Conservation (phyloP, 2,797 vertebrate genomes). For the Manis crassicaudata region DNA sequence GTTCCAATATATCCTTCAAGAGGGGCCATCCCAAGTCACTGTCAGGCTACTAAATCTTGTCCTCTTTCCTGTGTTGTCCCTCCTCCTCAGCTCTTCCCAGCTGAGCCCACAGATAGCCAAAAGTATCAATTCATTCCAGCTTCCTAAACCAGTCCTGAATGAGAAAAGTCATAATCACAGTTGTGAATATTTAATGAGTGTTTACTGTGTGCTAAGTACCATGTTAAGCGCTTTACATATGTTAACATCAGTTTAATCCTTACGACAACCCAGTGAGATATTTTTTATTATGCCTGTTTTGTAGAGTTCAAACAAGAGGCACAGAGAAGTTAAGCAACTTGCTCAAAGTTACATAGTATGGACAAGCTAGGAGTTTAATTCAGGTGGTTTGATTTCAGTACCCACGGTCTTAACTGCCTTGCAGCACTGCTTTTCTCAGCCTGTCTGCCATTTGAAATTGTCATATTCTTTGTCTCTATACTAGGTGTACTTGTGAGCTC, state of each 20-base stretch:
- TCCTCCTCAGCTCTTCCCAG: neutral
- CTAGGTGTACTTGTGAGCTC: neutral
- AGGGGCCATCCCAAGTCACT: neutral
- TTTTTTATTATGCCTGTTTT: slow-evolving; percentile 1
- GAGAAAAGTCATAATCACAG: neutral
- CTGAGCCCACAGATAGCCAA: neutral
- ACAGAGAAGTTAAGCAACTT: neutral
- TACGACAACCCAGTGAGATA: neutral
- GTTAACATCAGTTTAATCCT: neutral
- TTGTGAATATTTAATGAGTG: neutral
- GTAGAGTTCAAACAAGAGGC: neutral
- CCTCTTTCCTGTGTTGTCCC: neutral
- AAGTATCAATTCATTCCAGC: neutral
- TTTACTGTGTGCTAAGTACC: neutral
- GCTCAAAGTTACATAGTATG: neutral
- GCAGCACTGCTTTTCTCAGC: neutral
- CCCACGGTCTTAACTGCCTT: neutral
- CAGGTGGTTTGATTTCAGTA: neutral
- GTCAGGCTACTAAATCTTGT: neutral
- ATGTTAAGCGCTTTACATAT: neutral
- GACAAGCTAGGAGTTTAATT: neutral
- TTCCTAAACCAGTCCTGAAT: slow-evolving; percentile 4
- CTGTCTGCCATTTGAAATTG: neutral
- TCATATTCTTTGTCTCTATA: neutral
- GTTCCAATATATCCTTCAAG: neutral